Percentiles rank a stretch among this genome's conserved stretches.
phyloP scores from a whole-genome alignment of 1,140 invertebrate species.

The Calephelis nemesis region DNA sequence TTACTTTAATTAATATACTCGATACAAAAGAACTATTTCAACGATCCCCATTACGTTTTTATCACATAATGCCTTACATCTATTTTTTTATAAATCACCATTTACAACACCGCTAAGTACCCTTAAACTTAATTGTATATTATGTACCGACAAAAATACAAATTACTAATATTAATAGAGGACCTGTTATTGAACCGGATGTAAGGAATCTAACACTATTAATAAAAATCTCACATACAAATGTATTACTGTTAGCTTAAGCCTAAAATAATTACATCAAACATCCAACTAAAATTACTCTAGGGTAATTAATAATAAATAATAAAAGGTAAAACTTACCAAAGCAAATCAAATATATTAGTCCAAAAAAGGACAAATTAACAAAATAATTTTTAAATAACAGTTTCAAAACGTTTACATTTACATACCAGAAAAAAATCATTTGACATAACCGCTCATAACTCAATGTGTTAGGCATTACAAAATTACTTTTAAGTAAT shows the following conservation, averaged over 20 bases:
- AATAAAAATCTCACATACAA: constrained; percentile 54
- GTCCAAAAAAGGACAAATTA: no score
- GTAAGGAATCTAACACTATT: constrained; percentile 23
- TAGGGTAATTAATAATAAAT: no score
- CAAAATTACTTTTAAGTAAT: no score
- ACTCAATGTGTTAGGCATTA: no score
- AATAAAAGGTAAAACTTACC: no score
- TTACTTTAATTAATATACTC: constrained; percentile 33
- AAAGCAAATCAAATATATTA: no score
- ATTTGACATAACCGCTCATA: no score
- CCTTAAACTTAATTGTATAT: constrained; percentile 71
- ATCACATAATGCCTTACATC: constrained; percentile 66
- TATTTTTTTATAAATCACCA: constrained; percentile 47
- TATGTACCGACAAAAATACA: constrained; percentile 64
- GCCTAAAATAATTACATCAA: not conserved
- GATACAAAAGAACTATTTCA: constrained; percentile 55
- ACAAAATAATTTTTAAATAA: no score
- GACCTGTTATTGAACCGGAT: constrained; percentile 25
- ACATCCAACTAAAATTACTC: not conserved
- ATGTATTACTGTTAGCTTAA: constrained; percentile 39
- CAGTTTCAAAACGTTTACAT: no score
- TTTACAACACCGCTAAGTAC: constrained; percentile 46
- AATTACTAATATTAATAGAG: constrained; percentile 27
- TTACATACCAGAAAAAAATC: no score
- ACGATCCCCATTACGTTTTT: constrained; percentile 44